Percentiles rank a stretch among this genome's conserved stretches.
Evolutionary conservation across 2,797 vertebrate genomes (phyloP).

Genomic region (Sitta carolinensis): DNA sequence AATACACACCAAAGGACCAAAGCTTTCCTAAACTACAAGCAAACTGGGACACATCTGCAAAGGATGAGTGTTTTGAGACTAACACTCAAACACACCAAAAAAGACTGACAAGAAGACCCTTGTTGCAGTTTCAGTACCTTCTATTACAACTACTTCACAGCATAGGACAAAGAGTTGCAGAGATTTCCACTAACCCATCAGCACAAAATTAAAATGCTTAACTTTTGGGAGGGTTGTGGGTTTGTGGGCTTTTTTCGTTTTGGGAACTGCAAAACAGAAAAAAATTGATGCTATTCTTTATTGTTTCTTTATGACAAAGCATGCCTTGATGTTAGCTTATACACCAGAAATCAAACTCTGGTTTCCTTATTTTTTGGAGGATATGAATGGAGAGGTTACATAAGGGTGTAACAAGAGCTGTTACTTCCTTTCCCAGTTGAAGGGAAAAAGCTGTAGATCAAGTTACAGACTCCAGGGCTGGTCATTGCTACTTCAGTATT

Average conservation of each 20-base stretch:
- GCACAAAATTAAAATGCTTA: not conserved
- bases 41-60: not conserved
- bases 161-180: not conserved
- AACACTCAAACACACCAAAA: not conserved
- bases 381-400: constrained; percentile 55
- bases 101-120: not conserved
- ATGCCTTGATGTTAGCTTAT: constrained; percentile 20
- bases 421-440: constrained; percentile 54
- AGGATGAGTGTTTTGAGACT: not conserved
- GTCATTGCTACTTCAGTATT: not conserved
- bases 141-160: not conserved
- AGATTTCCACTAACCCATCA: not conserved
- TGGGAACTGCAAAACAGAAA: not conserved
- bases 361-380: constrained; percentile 48
- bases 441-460: constrained; percentile 54
- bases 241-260: not conserved
- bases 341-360: constrained; percentile 20
- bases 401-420: constrained; percentile 64
- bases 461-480: constrained; percentile 31
- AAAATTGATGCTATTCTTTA: not conserved
- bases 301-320: not conserved
- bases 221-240: not conserved
- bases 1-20: not conserved
- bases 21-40: not conserved
- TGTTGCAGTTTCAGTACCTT: not conserved